Evolutionary conservation across 2,888 invertebrate species (phyloP).

Genomic region (Urechis unicinctus): DNA sequence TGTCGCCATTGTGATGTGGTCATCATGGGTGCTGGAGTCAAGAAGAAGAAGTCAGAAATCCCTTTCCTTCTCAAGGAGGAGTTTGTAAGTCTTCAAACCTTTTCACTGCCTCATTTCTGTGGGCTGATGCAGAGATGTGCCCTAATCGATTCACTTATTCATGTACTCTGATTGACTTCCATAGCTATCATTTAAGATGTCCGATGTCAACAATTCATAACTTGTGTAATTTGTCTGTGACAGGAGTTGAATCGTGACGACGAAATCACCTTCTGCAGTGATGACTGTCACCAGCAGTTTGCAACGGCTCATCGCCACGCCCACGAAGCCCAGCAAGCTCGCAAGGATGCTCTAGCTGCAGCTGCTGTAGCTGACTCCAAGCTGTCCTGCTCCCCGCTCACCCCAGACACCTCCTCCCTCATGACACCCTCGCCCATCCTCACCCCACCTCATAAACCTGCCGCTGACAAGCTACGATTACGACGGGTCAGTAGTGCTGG

Average conservation of each 20-base stretch:
- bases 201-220: neutral
- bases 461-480: neutral
- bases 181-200: too few relatives aligned
- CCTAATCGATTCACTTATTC: too few relatives aligned
- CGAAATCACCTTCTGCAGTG: constrained; percentile 69
- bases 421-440: too few relatives aligned
- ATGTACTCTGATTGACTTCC: too few relatives aligned
- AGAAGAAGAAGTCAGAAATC: constrained; percentile 67
- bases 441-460: too few relatives aligned
- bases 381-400: neutral
- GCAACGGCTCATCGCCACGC: constrained; percentile 54
- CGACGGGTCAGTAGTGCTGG: neutral
- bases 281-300: constrained; percentile 82
- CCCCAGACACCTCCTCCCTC: neutral
- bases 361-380: neutral
- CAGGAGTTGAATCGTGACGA: constrained; percentile 32
- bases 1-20: constrained; percentile 90
- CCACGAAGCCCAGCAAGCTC: neutral
- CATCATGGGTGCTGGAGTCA: constrained; percentile 74
- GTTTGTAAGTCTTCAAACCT: too few relatives aligned
- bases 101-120: too few relatives aligned
- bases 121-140: too few relatives aligned
- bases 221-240: neutral
- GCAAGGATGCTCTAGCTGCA: neutral
- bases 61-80: constrained; percentile 57